These are phyloP conservation scores for Entomobrya multifasciata DNA, from an alignment of 2,888 invertebrate genomes.

Conservation along the genomic window DNA sequence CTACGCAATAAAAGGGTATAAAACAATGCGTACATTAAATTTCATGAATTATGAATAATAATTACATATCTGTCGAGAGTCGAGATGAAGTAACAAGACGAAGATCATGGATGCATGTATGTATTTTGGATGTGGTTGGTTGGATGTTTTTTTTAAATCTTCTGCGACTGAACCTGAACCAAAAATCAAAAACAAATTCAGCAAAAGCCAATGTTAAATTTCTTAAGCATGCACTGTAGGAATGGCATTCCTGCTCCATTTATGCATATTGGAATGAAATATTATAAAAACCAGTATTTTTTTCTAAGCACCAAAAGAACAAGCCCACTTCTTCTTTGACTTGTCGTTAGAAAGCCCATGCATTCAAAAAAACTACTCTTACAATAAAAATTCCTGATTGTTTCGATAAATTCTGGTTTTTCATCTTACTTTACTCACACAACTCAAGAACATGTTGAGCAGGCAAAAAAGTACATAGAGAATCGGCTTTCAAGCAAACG, in stretches of 20 bases:
- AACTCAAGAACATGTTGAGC: constrained; percentile 38
- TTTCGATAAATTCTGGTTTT: constrained; percentile 48
- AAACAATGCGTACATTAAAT: too few relatives aligned
- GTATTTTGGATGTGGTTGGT: too few relatives aligned
- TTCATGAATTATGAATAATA: too few relatives aligned
- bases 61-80: too few relatives aligned
- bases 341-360: neutral
- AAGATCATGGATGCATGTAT: too few relatives aligned
- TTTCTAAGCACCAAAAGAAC: neutral
- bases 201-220: constrained; percentile 47
- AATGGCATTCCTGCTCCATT: constrained; percentile 6
- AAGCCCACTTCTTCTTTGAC: too few relatives aligned
- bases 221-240: constrained; percentile 11
- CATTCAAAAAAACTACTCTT: constrained; percentile 19
- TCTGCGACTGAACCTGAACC: neutral
- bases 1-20: too few relatives aligned
- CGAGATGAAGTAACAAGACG: too few relatives aligned
- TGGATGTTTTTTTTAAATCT: neutral
- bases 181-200: neutral
- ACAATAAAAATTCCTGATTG: constrained; percentile 46
- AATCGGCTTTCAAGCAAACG: constrained; percentile 20
- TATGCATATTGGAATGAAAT: neutral
- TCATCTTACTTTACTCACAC: constrained; percentile 35
- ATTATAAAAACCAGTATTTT: constrained; percentile 46
- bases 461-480: neutral